Percentiles rank a stretch among this genome's conserved stretches.
Evolutionary conservation across 64 coral and sea anemone genomes (phyloP).

Genomic region (Dendrophyllia cribrosa): DNA sequence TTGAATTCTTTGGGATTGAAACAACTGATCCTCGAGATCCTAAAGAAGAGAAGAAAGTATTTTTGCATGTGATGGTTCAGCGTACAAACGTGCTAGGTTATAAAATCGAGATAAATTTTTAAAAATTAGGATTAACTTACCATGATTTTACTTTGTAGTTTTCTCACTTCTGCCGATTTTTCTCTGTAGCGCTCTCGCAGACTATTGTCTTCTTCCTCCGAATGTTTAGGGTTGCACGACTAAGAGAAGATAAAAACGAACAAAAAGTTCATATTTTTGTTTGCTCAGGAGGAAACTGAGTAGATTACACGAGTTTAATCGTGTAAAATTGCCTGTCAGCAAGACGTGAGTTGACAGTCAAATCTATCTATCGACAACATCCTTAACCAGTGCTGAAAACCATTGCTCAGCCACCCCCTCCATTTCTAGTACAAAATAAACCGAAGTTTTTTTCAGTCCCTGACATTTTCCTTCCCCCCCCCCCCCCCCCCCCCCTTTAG

Average conservation of each 20-base stretch:
- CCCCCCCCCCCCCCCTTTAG: too few species aligned
- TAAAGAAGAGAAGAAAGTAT: conserved; percentile 2
- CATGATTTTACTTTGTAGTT: conserved; percentile 87
- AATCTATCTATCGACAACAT: too few species aligned
- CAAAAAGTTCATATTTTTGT: background rate
- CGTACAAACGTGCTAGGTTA: too few species aligned
- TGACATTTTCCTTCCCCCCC: too few species aligned
- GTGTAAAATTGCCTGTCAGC: too few species aligned
- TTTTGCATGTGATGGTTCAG: too few species aligned
- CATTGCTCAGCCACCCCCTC: too few species aligned
- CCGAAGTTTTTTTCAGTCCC: too few species aligned
- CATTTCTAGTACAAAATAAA: too few species aligned
- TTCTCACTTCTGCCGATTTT: conserved; percentile 81
- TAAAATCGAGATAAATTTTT: background rate
- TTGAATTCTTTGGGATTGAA: conserved; percentile 75
- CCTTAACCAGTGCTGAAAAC: too few species aligned
- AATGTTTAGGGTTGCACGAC: conserved; percentile 46
- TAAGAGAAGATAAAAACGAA: background rate
- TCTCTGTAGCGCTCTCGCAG: conserved; percentile 79
- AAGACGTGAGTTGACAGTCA: too few species aligned
- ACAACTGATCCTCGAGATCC: conserved; percentile 88
- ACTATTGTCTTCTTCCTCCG: conserved; percentile 67
- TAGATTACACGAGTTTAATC: too few species aligned
- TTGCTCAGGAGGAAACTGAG: background rate
- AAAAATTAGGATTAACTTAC: conserved; percentile 31